These are phyloP conservation scores for Sclerodermus sp. DNA, from an alignment of 2,888 invertebrate species.

Conservation along the genomic window DNA sequence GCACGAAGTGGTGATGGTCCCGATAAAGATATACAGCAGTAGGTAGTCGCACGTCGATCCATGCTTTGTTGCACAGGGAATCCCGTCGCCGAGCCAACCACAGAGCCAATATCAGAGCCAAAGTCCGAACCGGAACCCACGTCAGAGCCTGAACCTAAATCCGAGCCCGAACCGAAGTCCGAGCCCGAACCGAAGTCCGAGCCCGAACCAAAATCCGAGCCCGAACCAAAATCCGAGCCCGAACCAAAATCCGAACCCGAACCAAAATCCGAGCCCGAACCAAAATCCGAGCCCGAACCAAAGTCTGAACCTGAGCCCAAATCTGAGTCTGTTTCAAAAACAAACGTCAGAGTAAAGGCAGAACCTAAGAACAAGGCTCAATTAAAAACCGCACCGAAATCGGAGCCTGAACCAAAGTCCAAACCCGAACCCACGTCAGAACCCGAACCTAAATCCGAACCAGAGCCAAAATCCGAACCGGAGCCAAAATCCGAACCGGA, in stretches of 20 bases:
- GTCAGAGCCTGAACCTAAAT: slow-evolving; percentile 38
- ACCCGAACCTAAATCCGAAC: slow-evolving; percentile 56
- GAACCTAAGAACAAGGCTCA: no score
- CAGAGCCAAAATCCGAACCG: slow-evolving; percentile 59
- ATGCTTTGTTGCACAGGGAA: slow-evolving; percentile 57
- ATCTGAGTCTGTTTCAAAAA: slow-evolving; percentile 55
- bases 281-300: slow-evolving; percentile 54
- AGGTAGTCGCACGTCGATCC: slow-evolving; percentile 49
- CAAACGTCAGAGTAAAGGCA: slow-evolving; percentile 53
- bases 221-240: slow-evolving; percentile 55
- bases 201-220: slow-evolving; percentile 51
- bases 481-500: slow-evolving; percentile 57
- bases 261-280: slow-evolving; percentile 47
- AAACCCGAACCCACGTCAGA: slow-evolving; percentile 54
- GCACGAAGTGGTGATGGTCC: slow-evolving; percentile 46
- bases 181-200: slow-evolving; percentile 43
- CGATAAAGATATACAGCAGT: slow-evolving; percentile 28
- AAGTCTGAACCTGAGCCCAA: slow-evolving; percentile 57
- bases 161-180: slow-evolving; percentile 41
- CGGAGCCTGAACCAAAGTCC: slow-evolving; percentile 57
- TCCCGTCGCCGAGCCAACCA: slow-evolving; percentile 46
- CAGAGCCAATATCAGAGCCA: slow-evolving; percentile 41
- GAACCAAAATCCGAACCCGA: slow-evolving; percentile 44
- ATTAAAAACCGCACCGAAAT: slow-evolving; percentile 46
- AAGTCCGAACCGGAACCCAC: slow-evolving; percentile 53